These are phyloP conservation scores for Stegostoma tigrinum DNA, from an alignment of 2,113 vertebrate genomes.

Conservation along the genomic window DNA sequence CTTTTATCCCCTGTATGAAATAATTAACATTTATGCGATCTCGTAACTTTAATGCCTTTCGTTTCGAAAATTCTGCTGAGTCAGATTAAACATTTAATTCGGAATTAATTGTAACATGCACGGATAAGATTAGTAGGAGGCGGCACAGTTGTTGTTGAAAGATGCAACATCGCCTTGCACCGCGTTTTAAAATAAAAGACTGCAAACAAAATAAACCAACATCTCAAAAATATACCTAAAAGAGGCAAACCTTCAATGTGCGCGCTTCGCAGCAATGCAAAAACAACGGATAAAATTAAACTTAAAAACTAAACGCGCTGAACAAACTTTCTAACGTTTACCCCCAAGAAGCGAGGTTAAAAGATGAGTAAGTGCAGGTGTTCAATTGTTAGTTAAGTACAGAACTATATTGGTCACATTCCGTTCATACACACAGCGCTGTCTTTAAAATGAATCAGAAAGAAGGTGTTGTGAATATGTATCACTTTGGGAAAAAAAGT, in stretches of 20 bases:
- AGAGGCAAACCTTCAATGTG: background rate
- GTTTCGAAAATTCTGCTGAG: background rate
- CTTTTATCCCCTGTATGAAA: constrained; percentile 40
- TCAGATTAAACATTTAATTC: background rate
- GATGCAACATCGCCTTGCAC: no score
- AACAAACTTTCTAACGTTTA: background rate
- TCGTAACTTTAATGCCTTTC: constrained; percentile 52
- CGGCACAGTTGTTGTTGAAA: no score
- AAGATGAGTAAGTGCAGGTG: background rate
- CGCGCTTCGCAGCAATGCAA: background rate
- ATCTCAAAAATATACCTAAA: no score
- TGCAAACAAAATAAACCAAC: background rate
- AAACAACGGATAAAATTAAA: background rate
- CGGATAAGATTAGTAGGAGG: no score
- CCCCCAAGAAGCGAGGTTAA: background rate
- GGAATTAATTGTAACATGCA: background rate
- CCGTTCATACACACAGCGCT: background rate
- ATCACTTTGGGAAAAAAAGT: background rate
- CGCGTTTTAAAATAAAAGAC: no score
- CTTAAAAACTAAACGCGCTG: background rate
- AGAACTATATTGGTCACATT: background rate
- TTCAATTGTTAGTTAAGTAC: background rate
- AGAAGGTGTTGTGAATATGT: background rate
- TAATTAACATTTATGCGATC: constrained; percentile 53
- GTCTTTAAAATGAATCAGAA: background rate